Percentiles rank a stretch among this genome's conserved stretches.
Evolutionary conservation across 1,140 invertebrate genomes (phyloP).

Genomic region (Micrasema minimum): DNA sequence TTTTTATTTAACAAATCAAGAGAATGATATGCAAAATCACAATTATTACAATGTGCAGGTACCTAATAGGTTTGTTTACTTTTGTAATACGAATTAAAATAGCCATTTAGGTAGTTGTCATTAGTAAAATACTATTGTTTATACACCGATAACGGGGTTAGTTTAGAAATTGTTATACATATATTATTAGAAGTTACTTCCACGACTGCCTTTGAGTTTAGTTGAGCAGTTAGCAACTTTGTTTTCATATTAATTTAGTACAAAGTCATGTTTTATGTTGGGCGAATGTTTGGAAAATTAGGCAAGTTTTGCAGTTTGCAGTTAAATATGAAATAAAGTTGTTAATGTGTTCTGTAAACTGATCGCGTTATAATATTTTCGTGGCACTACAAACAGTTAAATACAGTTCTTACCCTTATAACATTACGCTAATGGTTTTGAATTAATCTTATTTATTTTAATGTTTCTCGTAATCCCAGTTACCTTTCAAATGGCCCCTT

Average conservation of each 20-base stretch:
- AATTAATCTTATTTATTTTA: background rate
- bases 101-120: too few species aligned
- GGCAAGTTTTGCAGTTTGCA: constrained; percentile 26
- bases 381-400: background rate
- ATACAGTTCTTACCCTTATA: background rate
- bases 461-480: background rate
- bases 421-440: background rate
- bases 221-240: background rate
- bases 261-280: constrained; percentile 22
- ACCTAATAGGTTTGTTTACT: too few species aligned
- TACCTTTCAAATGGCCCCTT: background rate
- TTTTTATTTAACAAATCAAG: too few species aligned
- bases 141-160: too few species aligned
- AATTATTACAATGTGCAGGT: too few species aligned
- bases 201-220: background rate
- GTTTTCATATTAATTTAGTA: constrained; percentile 19
- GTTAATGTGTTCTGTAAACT: background rate
- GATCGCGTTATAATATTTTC: background rate
- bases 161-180: too few species aligned
- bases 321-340: background rate
- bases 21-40: too few species aligned
- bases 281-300: constrained; percentile 28
- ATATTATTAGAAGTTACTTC: background rate
- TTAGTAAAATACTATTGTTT: too few species aligned
- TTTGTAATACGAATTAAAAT: too few species aligned